These are phyloP conservation scores for Sebastes kiyomatsui DNA, from an alignment of 2,797 vertebrate species.

Conservation along the genomic window DNA sequence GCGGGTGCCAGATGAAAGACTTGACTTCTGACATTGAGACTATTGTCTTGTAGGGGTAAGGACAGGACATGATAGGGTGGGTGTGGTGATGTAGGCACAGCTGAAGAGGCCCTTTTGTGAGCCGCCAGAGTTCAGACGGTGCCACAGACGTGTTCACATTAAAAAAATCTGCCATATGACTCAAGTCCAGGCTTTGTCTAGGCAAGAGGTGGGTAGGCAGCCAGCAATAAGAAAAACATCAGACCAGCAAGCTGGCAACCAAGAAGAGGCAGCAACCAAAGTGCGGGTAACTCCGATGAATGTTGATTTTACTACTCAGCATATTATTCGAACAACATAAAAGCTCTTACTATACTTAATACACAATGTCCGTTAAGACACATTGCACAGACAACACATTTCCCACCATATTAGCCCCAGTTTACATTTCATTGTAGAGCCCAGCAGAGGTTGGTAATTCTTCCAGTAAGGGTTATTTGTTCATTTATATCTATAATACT, in stretches of 20 bases:
- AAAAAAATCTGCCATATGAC: slow-evolving; percentile 12
- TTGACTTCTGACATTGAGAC: slow-evolving; percentile 42
- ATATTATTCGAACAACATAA: neutral
- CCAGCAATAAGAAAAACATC: neutral
- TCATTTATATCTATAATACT: neutral
- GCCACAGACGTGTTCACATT: slow-evolving; percentile 3
- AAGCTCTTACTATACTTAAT: neutral
- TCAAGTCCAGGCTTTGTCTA: slow-evolving; percentile 7
- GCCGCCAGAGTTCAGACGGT: neutral
- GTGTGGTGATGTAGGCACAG: slow-evolving; percentile 12
- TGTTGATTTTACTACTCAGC: neutral
- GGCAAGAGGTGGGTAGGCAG: neutral
- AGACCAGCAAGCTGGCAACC: neutral
- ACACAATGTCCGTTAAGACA: neutral
- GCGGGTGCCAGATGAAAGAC: slow-evolving; percentile 14
- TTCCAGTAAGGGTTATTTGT: neutral
- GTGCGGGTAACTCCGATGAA: neutral
- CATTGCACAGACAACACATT: neutral
- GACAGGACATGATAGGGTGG: slow-evolving; percentile 12
- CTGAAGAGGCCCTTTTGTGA: slow-evolving; percentile 40
- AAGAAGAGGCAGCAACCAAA: neutral
- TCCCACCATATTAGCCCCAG: neutral
- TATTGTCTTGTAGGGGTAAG: slow-evolving; percentile 35
- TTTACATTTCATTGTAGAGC: neutral
- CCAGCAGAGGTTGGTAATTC: neutral